Conservation (phyloP, 2,797 vertebrate genomes). For the Dromococcyx pavoninus region DNA sequence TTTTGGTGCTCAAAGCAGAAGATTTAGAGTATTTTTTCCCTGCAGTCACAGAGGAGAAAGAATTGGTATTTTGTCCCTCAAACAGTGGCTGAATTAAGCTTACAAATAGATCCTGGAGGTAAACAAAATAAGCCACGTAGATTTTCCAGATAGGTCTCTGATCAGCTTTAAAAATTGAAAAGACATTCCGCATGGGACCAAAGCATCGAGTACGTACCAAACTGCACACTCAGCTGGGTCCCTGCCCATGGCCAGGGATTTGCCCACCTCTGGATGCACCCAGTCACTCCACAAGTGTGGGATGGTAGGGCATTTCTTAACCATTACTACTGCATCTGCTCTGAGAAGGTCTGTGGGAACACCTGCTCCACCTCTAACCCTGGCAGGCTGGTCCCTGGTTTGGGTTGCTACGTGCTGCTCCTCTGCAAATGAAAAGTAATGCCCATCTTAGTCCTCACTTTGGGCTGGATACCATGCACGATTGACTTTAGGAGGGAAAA, state of each 20-base stretch:
- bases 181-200: neutral
- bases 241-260: accelerated
- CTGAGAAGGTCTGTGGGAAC: neutral
- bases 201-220: neutral
- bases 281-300: neutral
- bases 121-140: neutral
- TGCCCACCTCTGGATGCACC: neutral
- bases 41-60: neutral
- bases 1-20: neutral
- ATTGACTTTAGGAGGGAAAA: neutral
- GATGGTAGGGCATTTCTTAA: neutral
- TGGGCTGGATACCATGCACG: neutral
- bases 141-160: neutral
- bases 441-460: neutral
- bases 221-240: neutral
- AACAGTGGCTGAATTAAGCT: neutral
- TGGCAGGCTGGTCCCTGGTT: neutral
- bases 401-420: neutral
- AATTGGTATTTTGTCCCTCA: constrained; percentile 2
- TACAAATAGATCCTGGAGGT: neutral
- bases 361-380: neutral
- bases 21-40: neutral
- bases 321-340: neutral
- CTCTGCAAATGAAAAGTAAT: neutral
- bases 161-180: neutral